These are phyloP conservation scores for Macropus fuliginosus DNA, from an alignment of 2,797 vertebrate species.

Conservation along the genomic window DNA sequence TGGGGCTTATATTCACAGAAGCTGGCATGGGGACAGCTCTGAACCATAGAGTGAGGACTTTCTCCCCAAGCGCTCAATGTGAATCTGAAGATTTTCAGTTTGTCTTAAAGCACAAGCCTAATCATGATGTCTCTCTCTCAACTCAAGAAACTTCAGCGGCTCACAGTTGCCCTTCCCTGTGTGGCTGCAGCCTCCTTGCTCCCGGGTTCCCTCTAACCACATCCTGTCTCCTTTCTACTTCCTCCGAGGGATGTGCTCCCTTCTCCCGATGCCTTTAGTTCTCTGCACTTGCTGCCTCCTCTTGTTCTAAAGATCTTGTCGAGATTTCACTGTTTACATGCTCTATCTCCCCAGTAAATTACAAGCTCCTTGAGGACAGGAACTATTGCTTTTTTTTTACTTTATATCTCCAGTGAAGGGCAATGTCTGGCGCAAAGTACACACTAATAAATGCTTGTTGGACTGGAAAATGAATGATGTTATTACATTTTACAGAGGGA, in stretches of 20 bases:
- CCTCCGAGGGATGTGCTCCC: too few species aligned
- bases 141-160: neutral
- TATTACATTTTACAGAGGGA: constrained; percentile 36
- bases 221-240: neutral
- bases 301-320: neutral
- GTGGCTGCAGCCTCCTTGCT: neutral
- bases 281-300: neutral
- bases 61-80: neutral
- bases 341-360: constrained; percentile 17
- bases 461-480: neutral
- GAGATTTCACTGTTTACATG: neutral
- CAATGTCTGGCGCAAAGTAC: neutral
- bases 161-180: neutral
- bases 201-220: neutral
- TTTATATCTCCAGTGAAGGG: neutral
- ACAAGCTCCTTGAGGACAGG: neutral
- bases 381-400: neutral
- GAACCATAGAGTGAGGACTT: constrained; percentile 1
- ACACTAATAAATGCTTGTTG: neutral
- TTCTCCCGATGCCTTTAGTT: neutral
- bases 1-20: neutral
- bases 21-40: neutral
- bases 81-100: constrained; percentile 36
- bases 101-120: neutral
- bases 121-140: neutral